Evolutionary conservation across 2,888 invertebrate genomes (phyloP).

Genomic region (Drosophila rubida): DNA sequence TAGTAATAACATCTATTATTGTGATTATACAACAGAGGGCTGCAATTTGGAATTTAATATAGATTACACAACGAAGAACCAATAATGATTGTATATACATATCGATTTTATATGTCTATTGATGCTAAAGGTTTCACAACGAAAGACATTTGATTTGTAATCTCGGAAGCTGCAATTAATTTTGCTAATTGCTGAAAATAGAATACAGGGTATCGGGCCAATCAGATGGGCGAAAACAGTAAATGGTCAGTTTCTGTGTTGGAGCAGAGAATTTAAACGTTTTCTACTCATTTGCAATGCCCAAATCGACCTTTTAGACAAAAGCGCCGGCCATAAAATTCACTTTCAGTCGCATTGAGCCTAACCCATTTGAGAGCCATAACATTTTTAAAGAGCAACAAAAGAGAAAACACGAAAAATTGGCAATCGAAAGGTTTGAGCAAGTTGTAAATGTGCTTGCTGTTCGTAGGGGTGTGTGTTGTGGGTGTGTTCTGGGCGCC

Average conservation of each 20-base stretch:
- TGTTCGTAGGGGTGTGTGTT: slow-evolving; percentile 32
- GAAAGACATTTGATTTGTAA: no score
- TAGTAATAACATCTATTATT: no score
- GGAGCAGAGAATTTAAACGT: not conserved
- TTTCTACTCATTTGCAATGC: slow-evolving; percentile 25
- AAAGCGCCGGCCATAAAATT: slow-evolving; percentile 45
- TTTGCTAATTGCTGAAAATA: no score
- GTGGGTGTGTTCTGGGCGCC: no score
- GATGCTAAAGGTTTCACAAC: no score
- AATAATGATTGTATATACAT: no score
- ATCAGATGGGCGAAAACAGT: not conserved
- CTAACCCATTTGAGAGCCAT: slow-evolving; percentile 38
- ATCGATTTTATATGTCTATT: no score
- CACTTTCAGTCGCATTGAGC: slow-evolving; percentile 37
- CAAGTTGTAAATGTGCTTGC: slow-evolving; percentile 19
- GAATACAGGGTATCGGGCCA: not conserved
- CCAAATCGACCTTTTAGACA: slow-evolving; percentile 40
- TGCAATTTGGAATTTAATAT: no score
- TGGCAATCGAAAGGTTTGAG: slow-evolving; percentile 38
- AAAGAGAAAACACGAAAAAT: slow-evolving; percentile 9
- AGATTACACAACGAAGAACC: no score
- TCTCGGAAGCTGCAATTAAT: no score
- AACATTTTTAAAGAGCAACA: slow-evolving; percentile 34
- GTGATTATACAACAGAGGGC: no score
- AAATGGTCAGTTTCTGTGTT: not conserved